phyloP scores from a whole-genome alignment of 1,140 invertebrate species.

The Anastrepha ludens region DNA sequence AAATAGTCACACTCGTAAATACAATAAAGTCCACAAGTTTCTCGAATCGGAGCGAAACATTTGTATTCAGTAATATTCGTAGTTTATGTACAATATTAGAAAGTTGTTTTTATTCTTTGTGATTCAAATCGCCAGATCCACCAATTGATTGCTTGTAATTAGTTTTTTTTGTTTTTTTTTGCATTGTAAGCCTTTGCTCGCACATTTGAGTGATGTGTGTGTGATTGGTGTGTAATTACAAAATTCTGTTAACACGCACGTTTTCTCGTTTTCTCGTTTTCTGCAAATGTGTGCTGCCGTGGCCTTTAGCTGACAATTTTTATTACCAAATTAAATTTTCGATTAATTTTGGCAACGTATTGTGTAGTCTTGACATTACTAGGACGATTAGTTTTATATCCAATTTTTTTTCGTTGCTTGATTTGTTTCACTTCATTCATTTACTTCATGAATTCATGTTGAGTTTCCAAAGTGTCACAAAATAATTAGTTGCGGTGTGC shows the following conservation, averaged over 20 bases:
- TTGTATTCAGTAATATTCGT: background rate
- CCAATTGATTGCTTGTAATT: background rate
- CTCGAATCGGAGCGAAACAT: background rate
- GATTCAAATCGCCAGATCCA: background rate
- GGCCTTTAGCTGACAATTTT: background rate
- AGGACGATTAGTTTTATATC: background rate
- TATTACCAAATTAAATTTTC: background rate
- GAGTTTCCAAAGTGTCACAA: background rate
- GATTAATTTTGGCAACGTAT: background rate
- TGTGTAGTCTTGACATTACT: background rate
- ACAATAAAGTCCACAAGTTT: background rate
- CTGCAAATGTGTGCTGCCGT: background rate
- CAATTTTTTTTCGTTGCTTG: background rate
- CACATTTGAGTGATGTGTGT: too few relatives aligned
- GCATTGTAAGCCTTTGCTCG: background rate
- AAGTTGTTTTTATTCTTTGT: constrained; percentile 32
- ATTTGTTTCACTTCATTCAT: background rate
- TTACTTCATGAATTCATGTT: background rate
- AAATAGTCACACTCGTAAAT: background rate
- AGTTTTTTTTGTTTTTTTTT: background rate
- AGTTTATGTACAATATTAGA: constrained; percentile 50
- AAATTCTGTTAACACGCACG: background rate
- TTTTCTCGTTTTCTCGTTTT: too few relatives aligned
- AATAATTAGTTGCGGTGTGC: background rate
- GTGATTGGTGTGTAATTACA: background rate